Conservation (phyloP, 2,113 vertebrate species). For the Sprattus sprattus region DNA sequence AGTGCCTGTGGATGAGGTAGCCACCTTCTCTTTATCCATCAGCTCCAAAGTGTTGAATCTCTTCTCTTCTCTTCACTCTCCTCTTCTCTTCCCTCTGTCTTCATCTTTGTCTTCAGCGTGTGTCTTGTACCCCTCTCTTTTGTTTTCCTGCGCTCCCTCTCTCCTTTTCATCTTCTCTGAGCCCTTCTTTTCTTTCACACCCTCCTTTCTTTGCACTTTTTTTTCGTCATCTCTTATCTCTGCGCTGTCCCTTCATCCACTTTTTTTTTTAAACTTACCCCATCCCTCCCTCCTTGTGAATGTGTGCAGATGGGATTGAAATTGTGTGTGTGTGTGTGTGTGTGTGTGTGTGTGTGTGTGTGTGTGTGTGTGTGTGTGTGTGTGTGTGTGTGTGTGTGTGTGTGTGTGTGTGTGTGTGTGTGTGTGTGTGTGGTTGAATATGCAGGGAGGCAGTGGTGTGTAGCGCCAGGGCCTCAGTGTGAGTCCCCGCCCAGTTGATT, state of each 20-base stretch:
- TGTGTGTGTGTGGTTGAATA: slow-evolving; percentile 33
- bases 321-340: neutral
- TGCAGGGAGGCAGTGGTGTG: slow-evolving; percentile 40
- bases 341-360: neutral
- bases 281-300: neutral
- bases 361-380: neutral
- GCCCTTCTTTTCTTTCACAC: neutral
- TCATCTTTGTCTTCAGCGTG: neutral
- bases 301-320: slow-evolving; percentile 16
- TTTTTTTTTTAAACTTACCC: neutral
- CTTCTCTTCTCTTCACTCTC: too few species aligned
- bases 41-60: neutral
- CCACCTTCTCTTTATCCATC: too few species aligned
- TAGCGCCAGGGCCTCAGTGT: slow-evolving; percentile 15
- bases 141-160: neutral
- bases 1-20: neutral
- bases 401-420: neutral
- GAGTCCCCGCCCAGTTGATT: slow-evolving; percentile 37
- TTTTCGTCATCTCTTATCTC: neutral
- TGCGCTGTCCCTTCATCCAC: neutral
- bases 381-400: neutral
- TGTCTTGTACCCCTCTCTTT: neutral
- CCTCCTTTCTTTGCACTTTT: neutral
- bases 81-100: neutral
- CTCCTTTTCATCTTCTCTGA: neutral